Base-by-base conservation (phyloP, 2,797 vertebrate genomes). In the Ctenopoma kingsleyae region DNA sequence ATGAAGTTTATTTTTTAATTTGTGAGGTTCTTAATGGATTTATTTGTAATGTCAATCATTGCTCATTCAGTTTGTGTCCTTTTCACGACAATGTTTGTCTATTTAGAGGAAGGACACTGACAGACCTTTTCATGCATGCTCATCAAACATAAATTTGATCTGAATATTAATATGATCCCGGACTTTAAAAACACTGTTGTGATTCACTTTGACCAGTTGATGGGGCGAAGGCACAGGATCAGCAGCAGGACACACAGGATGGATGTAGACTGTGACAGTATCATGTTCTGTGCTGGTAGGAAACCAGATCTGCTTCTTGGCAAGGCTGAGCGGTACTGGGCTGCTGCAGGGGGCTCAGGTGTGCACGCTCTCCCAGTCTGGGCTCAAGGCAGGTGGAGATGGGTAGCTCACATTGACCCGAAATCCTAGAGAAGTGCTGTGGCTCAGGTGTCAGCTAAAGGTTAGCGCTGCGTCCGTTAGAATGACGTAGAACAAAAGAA, bases 391-490 rank as follows among this genome's bases (percentile, higher is more conserved):
- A 84, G 88, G 69, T 80, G 69, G 84, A 86, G 81, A 81, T 46
- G 79, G 68, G 74, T 80, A 47, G 83, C 87, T 91, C 78, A 73
- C 87, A 54, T 89, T 85, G 85, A 79, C 84, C 85, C 91, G 93
- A 92, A 94, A 94, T 88, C 77, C 68, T 72, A 94, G 91, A 86
- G 83, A 80, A 66, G 74, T 12, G 47, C 56, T 10, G 23, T 41
- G 76, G 80, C 87, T 94, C 91, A 78, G 77, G 89, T 94, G 86
- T 89, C 92, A 69, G 79, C 79, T 84, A 89, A 91, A 91, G 88
- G 89, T 91, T 93, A 90, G 83, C 23, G 38, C 77, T 40, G 79
- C 8, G 82, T 89, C 91, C 86, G 68, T 84, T 85, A 80, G 79
- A 68, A 85, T 92, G 91, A 90, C 89, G 79, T 89, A 82, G 60